phyloP scores from a whole-genome alignment of 2,113 vertebrate species.

The Macaca fascicularis region DNA sequence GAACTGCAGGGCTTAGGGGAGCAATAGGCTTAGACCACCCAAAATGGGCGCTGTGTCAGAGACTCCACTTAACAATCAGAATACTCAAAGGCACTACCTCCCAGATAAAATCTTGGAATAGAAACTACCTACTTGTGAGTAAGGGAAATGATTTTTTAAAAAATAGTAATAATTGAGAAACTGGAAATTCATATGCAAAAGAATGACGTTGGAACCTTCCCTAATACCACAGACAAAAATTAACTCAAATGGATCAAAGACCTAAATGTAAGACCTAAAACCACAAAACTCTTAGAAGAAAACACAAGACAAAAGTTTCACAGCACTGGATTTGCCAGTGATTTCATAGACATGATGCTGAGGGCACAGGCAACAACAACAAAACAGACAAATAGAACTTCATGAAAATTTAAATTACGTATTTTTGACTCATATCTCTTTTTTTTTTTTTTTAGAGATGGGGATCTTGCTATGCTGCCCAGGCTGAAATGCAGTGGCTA shows the following conservation, averaged over 20 bases:
- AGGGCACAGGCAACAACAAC: neutral
- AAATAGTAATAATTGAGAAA: neutral
- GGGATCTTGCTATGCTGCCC: no score
- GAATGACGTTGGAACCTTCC: no score
- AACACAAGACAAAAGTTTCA: neutral
- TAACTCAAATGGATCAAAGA: neutral
- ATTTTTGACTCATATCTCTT: no score
- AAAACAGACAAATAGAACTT: neutral
- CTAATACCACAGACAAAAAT: neutral
- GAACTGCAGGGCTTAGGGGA: neutral
- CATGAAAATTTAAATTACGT: neutral
- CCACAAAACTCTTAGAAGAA: neutral
- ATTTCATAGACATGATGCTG: neutral
- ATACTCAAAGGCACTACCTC: neutral
- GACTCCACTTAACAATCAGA: no score
- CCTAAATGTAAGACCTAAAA: neutral
- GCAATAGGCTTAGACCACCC: neutral
- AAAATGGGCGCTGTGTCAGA: neutral
- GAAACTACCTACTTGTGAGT: neutral
- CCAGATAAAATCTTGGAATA: neutral
- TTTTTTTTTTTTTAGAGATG: no score
- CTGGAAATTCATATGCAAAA: neutral
- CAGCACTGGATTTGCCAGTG: neutral
- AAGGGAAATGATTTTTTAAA: neutral
- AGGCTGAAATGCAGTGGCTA: no score